A percentile compares a stretch with the other conserved stretches of the same genome.
Conservation (phyloP, 2,888 invertebrate species). For the Busseola fusca region DNA sequence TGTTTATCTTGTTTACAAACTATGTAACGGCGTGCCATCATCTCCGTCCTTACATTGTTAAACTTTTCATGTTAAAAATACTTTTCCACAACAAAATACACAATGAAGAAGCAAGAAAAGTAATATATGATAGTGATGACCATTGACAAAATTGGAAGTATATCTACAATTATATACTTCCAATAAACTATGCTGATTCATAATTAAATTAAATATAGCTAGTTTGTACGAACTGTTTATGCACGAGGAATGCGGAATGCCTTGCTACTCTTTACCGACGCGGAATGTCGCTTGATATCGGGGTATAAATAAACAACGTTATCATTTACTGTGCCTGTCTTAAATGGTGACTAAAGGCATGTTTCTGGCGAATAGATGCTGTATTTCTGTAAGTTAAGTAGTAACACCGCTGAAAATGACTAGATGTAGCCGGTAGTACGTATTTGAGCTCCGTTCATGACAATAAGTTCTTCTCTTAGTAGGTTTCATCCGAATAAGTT, state of each 20-base stretch:
- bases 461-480: not conserved
- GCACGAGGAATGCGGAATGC: slow-evolving; percentile 45
- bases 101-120: not conserved
- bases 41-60: too few relatives aligned
- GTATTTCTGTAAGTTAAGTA: not conserved
- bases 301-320: slow-evolving; percentile 2
- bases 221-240: not conserved
- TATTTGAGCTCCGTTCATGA: too few relatives aligned
- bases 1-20: too few relatives aligned
- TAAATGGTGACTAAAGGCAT: not conserved
- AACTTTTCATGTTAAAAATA: too few relatives aligned
- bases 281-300: slow-evolving; percentile 9
- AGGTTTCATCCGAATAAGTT: too few relatives aligned
- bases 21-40: too few relatives aligned
- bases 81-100: not conserved
- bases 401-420: not conserved
- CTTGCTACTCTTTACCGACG: slow-evolving; percentile 36
- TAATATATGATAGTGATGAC: not conserved
- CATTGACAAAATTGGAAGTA: not conserved
- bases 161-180: not conserved
- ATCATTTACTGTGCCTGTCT: not conserved
- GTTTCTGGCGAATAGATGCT: not conserved
- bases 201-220: slow-evolving; percentile 7
- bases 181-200: not conserved
- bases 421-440: too few relatives aligned